Evolutionary conservation across 2,113 vertebrate species (phyloP), one percentile per base, ranked within the genome.

Genomic region (Corythoichthys intestinalis): DNA sequence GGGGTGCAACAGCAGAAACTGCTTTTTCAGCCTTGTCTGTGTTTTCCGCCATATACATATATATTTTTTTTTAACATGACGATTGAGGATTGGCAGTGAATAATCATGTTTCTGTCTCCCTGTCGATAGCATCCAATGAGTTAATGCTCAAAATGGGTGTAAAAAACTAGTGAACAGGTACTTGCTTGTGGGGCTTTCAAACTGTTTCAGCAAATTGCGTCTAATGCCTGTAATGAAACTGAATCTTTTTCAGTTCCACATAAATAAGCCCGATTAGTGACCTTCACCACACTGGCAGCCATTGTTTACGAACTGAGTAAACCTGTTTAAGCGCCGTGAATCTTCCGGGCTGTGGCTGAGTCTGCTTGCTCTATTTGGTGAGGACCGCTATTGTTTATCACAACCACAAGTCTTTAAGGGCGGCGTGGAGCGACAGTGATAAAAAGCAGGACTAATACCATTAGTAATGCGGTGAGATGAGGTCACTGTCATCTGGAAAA

Each of bases 341-440:
- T 60, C 37, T 61, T 6, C 38, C n/a, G 15, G 59, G 39, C 15
- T 38, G 9, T n/a, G 39, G 20, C 41, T 0, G 10, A 62, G 41
- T 46, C 44, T 13, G 44, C 61, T 63, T 6, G 41, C 80, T 86
- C 76, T 84, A 79, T 86, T 87, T 81, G 83, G 77, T 74, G 50
- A 87, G 74, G 75, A 83, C 75, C 66, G 20, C 52, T 58, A 65
- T 66, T 86, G 84, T 87, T 87, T 83, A 87, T 81, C 20, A 44
- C 28, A 47, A 41, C 60, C 37, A 28, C 62, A 63, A n/a, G 41
- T 64, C 56, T 52, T 59, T 7, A 66, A 58, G 14, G 38, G 48
- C 60, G 35, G 57, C 69, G 75, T 85, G 72, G 72, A 63, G 47
- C 13, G 15, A 34, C 35, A 68, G 57, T 81, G 83, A 83, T 77